These are phyloP conservation scores for Poecile montanus DNA, from an alignment of 2,797 vertebrate genomes.

Conservation along the genomic window DNA sequence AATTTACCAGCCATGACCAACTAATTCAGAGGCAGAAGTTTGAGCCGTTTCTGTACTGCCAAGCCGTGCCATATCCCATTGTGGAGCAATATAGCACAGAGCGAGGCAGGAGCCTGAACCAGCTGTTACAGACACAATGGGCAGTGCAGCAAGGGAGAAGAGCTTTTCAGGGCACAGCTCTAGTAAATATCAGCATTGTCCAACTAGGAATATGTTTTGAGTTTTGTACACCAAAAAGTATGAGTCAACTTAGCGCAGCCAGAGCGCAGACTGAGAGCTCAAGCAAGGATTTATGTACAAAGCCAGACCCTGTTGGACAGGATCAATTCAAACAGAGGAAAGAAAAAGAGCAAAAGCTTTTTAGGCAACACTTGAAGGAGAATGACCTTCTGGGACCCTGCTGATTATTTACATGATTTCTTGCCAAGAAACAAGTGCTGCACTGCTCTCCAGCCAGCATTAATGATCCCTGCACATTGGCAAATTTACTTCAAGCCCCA, in stretches of 20 bases:
- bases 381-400: constrained; percentile 46
- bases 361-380: constrained; percentile 32
- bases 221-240: background rate
- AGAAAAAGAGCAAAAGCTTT: constrained; percentile 42
- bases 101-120: background rate
- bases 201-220: background rate
- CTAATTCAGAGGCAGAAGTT: background rate
- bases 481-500: background rate
- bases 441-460: background rate
- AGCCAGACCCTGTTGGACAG: background rate
- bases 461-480: background rate
- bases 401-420: constrained; percentile 50
- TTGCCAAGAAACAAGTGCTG: constrained; percentile 48
- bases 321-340: constrained; percentile 45
- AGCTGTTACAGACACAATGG: background rate
- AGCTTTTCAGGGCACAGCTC: background rate
- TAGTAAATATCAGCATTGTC: background rate
- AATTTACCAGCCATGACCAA: background rate
- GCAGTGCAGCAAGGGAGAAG: background rate
- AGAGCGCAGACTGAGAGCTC: background rate
- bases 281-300: constrained; percentile 38
- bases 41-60: background rate
- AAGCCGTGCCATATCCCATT: background rate
- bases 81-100: background rate
- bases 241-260: background rate